Evolutionary conservation across 2,113 vertebrate genomes (phyloP), one percentile per base, ranked within the genome.

Genomic region (Falco punctatus): DNA sequence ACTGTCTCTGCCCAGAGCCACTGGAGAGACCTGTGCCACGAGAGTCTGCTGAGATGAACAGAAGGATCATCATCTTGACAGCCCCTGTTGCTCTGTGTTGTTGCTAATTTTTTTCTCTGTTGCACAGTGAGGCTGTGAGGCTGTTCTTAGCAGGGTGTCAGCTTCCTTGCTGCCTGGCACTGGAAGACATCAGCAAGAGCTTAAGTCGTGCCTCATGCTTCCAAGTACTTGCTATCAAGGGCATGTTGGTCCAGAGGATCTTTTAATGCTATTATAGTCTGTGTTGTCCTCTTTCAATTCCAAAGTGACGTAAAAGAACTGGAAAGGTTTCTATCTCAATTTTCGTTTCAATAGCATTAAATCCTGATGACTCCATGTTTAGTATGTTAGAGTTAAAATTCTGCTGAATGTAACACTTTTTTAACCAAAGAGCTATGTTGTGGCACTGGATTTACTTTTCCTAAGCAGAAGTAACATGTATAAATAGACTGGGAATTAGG

Each of bases 351-450:
- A 70, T 89, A 87, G 83, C 0, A 0, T 82, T 94, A 89, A 92
- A 57, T 82, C 81, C 38, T 82, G 85, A 65, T 66, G 74, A 89
- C 81, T 82, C 66, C 6, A 5, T 88, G 72, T 83, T 94, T 95
- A 83, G 77, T 80, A 72, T 91, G 83, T 90, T 95, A 69, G 72
- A 96, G 92, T 92, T 95, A 94, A 87, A 93, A 65, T 72, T 88
- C 70, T 85, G 67, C 83, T 95, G 85, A 95, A 82, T 87, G 27
- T 83, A 96, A 92, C 52, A 75, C 44, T 73, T 94, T 83, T 93
- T 88, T 65, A 90, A 86, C 55, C 46, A 57, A 82, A 91, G 62
- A 74, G 30, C 86, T 92, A 5, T 82, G 75, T 95, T 95, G 93
- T 95, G 86, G 79, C 74, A 88, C 89, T 33, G 23, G 81, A 90